Evolutionary conservation across 2,888 invertebrate genomes (phyloP), one percentile per base, ranked within the genome.

Genomic region (Syrista parreyssii): DNA sequence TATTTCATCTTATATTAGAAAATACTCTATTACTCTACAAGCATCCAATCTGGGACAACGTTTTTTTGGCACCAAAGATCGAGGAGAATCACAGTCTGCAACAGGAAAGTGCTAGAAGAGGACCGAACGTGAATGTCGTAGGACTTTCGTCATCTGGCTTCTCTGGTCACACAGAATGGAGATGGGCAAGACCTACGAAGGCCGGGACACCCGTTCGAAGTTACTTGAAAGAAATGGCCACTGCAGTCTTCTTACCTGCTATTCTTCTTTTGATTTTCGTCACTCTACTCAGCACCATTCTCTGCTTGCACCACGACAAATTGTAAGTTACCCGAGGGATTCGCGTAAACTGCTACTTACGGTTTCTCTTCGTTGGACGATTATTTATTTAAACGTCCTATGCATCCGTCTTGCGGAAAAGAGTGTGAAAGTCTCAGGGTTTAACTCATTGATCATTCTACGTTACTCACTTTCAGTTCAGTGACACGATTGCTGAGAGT

Each of bases 251-350:
- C 15, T 93, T 95, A 23, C 96, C 97, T 0, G 92, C 95, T 82
- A 89, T 95, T 77, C 92, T 96, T 73, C 92, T 97, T 88, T 91
- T 96, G 73, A 88, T 96, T 31, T 91, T 96, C 1, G 93, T 95
- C 1, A 93, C 95, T 4, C 92, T 95, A 11, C 89, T 97, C 3
- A 95, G 96, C 0, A 94, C 95, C 3, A 94, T 96, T 0, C 92
- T 97, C 15, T 97, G 96, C 90, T 94, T 96, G 83, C 95, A 96
- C 83, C 95, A 96, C 86, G 95, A 95, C 82, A 94, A 95, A 88
- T 93, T 95, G 96, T 96, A 91, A 96, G 96, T 95, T 86, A 6
- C 15, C 40, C 12, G 15, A 15, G 40, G n/a, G n/a, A 69, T 30
- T 69, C 69, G 6, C 69, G 69, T 9, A 40, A 40, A 4, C 40